Evolutionary conservation across 2,113 vertebrate species (phyloP), one percentile per base, ranked within the genome.

Genomic region (Lagopus leucura): DNA sequence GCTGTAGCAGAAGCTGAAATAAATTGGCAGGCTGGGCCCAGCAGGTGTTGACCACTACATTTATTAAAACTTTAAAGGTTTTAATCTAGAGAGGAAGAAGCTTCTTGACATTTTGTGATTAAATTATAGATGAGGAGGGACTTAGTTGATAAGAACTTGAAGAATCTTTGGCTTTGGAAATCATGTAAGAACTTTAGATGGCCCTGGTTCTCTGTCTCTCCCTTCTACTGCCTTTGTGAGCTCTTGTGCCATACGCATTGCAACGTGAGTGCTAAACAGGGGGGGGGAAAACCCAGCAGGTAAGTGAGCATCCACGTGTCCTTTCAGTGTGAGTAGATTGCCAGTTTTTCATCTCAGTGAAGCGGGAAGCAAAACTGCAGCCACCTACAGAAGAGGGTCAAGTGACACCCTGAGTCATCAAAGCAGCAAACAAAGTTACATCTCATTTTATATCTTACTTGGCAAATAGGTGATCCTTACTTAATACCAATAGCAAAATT

Each of bases 371-470:
- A 57, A 7, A 65, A 4, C 67, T 88, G 32, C 64, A 60, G n/a
- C 38, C 48, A 47, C 40, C 61, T 47, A 6, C n/a, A 3, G 22
- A 42, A 28, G 30, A 58, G 64, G 45, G 22, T 40, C 54, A 42
- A 57, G 69, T 22, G 50, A 66, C 28, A 57, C n/a, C 12, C 50
- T 2, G 13, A 22, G 14, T 25, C 70, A 24, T 78, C 52, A 7
- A 28, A 61, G 38, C 21, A 72, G 7, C 64, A 34, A 80, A 30
- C 25, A 63, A 58, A n/a, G 25, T 76, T 85, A 3, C 40, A 69
- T 52, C 87, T 76, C 25, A 88, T 79, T 75, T 72, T 42, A 6
- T 42, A 65, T 67, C 82, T 90, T 43, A 66, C 86, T 73, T 88
- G 66, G 38, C 10, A 34, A 73, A 48, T 13, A 58, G 69, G n/a